Percentiles rank a stretch among this genome's conserved stretches.
phyloP scores from a whole-genome alignment of 2,113 vertebrate genomes.

The Oryzias melastigma region DNA sequence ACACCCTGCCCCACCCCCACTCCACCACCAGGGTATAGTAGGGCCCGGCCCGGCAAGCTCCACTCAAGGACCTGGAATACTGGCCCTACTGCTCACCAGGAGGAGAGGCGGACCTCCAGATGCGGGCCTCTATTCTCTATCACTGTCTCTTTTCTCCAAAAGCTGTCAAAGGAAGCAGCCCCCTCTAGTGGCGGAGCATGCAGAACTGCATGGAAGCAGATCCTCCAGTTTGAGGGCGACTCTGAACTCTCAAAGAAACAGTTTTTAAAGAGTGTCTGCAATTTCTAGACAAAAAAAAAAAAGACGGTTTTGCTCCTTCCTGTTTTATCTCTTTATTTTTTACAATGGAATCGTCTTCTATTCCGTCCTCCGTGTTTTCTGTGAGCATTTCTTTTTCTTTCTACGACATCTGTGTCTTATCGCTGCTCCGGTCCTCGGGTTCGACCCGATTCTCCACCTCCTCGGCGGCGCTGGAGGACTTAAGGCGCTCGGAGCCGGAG shows the following conservation, averaged over 20 bases:
- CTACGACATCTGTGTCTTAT: constrained; percentile 57
- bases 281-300: constrained; percentile 46
- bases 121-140: constrained; percentile 46
- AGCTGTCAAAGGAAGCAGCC: constrained; percentile 15
- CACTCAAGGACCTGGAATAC: constrained; percentile 58
- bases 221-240: constrained; percentile 24
- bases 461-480: constrained; percentile 25
- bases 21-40: constrained; percentile 93
- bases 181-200: constrained; percentile 59
- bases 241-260: constrained; percentile 40
- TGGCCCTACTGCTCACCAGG: constrained; percentile 42
- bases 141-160: constrained; percentile 52
- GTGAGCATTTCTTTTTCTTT: constrained; percentile 38
- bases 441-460: constrained; percentile 15
- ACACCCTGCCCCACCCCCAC: constrained; percentile 91
- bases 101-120: constrained; percentile 32
- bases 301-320: constrained; percentile 27
- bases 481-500: constrained; percentile 13
- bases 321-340: constrained; percentile 17
- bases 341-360: constrained; percentile 39
- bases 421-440: constrained; percentile 29
- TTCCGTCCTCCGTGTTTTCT: constrained; percentile 40
- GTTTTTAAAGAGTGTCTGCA: constrained; percentile 41
- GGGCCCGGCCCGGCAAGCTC: constrained; percentile 28
- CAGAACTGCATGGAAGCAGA: constrained; percentile 56